These are phyloP conservation scores for Petaurus breviceps DNA, from an alignment of 2,113 vertebrate species.

Conservation along the genomic window DNA sequence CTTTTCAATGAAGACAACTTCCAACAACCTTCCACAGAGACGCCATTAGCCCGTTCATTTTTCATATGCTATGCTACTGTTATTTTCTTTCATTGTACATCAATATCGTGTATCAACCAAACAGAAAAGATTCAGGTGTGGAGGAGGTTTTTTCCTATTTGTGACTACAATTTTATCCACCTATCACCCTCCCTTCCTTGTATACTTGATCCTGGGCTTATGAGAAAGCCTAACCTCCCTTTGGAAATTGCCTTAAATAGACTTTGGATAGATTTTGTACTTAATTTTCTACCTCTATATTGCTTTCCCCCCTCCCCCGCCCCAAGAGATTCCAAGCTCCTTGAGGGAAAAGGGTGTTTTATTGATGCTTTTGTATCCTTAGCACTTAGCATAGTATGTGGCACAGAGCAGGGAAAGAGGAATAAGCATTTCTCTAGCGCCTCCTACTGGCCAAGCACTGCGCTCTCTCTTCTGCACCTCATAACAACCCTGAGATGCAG, in stretches of 20 bases:
- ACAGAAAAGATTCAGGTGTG: constrained; percentile 60
- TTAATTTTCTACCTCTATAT: not conserved
- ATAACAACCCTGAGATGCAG: not conserved
- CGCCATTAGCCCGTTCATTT: constrained; percentile 78
- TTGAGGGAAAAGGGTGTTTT: not conserved
- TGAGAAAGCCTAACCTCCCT: not conserved
- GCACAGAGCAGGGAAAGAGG: not conserved
- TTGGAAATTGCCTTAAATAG: not conserved
- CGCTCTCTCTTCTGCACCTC: not conserved
- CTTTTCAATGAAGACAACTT: constrained; percentile 80
- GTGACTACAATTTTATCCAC: constrained; percentile 75
- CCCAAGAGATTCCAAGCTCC: not conserved
- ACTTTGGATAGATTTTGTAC: not conserved
- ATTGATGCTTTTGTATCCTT: not conserved
- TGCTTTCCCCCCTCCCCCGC: not conserved
- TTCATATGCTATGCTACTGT: constrained; percentile 60
- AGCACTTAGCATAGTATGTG: not conserved
- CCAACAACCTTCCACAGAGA: constrained; percentile 71
- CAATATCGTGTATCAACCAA: constrained; percentile 77
- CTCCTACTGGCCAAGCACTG: not conserved
- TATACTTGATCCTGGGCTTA: constrained; percentile 14
- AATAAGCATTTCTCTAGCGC: not conserved
- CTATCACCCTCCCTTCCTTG: constrained; percentile 17
- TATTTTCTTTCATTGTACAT: constrained; percentile 79
- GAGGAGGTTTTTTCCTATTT: constrained; percentile 57